A percentile compares a stretch with the other conserved stretches of the same genome.
Conservation (phyloP, 2,113 vertebrate genomes). For the Mormyrus lacerda region DNA sequence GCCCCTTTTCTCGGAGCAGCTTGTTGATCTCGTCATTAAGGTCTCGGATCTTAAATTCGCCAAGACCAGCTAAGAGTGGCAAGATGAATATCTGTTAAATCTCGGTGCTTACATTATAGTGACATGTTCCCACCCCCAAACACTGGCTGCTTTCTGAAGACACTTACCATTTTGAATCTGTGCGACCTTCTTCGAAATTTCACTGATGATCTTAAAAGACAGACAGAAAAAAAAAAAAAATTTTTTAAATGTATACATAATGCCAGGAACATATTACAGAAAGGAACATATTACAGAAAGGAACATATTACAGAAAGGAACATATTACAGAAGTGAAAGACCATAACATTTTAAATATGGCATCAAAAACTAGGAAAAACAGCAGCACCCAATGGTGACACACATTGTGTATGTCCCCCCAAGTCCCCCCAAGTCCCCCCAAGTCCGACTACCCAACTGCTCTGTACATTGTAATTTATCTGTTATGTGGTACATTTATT, state of each 20-base stretch:
- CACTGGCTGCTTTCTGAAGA: neutral
- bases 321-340: neutral
- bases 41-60: slow-evolving; percentile 92
- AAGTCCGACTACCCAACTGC: neutral
- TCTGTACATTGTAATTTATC: neutral
- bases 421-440: neutral
- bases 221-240: slow-evolving; percentile 23
- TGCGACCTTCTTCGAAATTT: slow-evolving; percentile 95
- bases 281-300: too few species aligned
- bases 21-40: slow-evolving; percentile 98
- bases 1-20: slow-evolving; percentile 90
- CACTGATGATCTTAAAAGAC: slow-evolving; percentile 84
- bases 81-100: neutral
- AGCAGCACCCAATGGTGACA: slow-evolving; percentile 9
- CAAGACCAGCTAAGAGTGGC: slow-evolving; percentile 74
- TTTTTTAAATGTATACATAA: slow-evolving; percentile 4
- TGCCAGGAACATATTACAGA: neutral
- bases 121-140: neutral
- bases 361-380: neutral
- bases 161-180: slow-evolving; percentile 95
- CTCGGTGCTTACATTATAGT: neutral
- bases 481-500: neutral
- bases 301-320: too few species aligned
- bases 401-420: neutral
- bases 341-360: neutral